These are phyloP conservation scores for Turnix velox DNA, from an alignment of 2,113 vertebrate species.

Conservation along the genomic window DNA sequence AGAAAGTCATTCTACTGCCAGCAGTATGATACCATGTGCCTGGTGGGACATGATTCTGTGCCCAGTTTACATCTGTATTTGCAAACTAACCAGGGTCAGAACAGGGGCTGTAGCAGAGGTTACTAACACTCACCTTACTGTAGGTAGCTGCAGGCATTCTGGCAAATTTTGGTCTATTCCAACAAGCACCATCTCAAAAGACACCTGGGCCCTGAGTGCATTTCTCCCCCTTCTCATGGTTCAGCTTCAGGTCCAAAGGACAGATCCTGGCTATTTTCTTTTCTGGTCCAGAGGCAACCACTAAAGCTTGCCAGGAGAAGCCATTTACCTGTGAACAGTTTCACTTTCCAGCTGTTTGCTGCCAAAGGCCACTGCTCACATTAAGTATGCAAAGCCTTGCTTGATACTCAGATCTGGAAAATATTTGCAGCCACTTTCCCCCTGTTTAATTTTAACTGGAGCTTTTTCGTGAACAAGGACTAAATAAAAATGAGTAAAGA, in stretches of 20 bases:
- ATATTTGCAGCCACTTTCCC: neutral
- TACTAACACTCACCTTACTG: neutral
- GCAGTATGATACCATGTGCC: neutral
- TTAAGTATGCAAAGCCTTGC: neutral
- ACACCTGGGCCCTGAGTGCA: neutral
- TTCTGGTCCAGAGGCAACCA: neutral
- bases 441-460: neutral
- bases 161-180: neutral
- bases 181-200: neutral
- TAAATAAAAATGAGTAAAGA: slow-evolving; percentile 26
- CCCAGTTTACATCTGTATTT: neutral
- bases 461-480: neutral
- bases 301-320: neutral
- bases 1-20: neutral
- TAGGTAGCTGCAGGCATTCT: neutral
- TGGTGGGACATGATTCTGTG: accelerated
- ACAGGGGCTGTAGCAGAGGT: neutral
- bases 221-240: neutral
- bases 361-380: neutral
- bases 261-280: neutral
- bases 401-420: neutral
- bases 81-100: neutral
- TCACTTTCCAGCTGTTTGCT: neutral
- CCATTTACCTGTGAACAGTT: neutral
- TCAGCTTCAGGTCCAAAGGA: neutral